phyloP scores from a whole-genome alignment of 2,113 vertebrate species.

The Sylvia atricapilla region DNA sequence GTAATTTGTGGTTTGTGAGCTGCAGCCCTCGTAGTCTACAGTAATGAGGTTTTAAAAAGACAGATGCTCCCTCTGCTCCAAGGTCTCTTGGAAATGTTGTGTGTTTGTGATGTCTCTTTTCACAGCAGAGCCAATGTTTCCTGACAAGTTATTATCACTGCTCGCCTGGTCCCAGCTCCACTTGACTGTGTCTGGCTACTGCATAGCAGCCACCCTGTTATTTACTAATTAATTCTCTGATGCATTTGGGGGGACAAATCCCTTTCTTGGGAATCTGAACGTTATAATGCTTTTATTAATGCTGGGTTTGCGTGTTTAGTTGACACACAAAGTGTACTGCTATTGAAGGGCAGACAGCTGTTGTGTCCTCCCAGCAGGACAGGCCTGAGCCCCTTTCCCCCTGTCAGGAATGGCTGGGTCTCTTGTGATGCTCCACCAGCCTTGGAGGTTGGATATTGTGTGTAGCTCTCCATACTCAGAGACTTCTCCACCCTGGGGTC shows the following conservation, averaged over 20 bases:
- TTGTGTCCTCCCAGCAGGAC: background rate
- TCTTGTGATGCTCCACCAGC: background rate
- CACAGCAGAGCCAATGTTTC: background rate
- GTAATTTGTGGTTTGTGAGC: constrained; percentile 49
- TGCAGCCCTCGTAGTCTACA: background rate
- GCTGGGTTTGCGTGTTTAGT: background rate
- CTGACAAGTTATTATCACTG: background rate
- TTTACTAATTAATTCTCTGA: background rate
- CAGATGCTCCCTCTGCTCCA: constrained; percentile 40
- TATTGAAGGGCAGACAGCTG: background rate
- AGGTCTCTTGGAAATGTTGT: constrained; percentile 26
- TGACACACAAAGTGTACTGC: background rate
- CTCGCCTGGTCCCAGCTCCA: background rate
- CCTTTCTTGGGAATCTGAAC: background rate
- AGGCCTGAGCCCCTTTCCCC: background rate
- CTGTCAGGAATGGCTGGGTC: background rate
- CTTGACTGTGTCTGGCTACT: background rate
- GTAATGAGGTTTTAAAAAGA: constrained; percentile 58
- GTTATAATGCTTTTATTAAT: background rate
- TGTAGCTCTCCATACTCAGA: background rate
- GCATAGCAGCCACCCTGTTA: background rate
- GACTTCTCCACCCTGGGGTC: background rate
- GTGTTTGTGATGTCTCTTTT: constrained; percentile 46
- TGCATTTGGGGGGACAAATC: background rate
- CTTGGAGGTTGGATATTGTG: background rate